phyloP scores from a whole-genome alignment of 2,888 invertebrate species.

The Pyralis farinalis region DNA sequence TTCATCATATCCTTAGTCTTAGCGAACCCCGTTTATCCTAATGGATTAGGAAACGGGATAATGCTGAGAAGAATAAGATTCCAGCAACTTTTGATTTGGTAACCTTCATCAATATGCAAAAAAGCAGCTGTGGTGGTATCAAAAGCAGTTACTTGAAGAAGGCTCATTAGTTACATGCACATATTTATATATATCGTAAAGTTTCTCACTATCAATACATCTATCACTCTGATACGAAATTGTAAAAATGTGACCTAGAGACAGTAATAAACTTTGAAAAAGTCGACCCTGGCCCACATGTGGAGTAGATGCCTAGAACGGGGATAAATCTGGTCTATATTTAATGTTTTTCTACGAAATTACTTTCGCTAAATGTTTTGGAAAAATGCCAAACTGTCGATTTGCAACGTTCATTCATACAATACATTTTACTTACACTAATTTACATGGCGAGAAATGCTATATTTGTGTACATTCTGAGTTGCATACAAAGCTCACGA shows the following conservation, averaged over 20 bases:
- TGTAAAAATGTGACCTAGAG: slow-evolving; percentile 46
- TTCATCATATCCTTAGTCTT: no score
- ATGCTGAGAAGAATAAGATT: no score
- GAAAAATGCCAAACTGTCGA: slow-evolving; percentile 45
- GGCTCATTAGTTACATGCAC: no score
- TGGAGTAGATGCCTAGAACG: slow-evolving; percentile 34
- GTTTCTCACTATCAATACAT: slow-evolving; percentile 5
- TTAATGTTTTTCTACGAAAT: slow-evolving; percentile 44
- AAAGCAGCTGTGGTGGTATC: no score
- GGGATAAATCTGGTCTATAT: slow-evolving; percentile 21
- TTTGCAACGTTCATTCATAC: slow-evolving; percentile 43
- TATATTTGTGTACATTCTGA: background rate
- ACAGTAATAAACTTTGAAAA: slow-evolving; percentile 49
- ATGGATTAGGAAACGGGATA: no score
- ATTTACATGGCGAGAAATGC: background rate
- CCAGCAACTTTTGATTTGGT: no score
- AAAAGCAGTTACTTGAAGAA: no score
- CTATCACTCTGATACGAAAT: slow-evolving; percentile 39
- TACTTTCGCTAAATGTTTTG: slow-evolving; percentile 50
- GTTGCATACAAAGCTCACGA: no score
- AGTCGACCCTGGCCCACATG: slow-evolving; percentile 56
- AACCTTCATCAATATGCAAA: no score
- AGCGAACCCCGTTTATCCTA: no score
- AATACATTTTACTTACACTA: slow-evolving; percentile 10
- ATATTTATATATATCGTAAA: no score